Evolutionary conservation across 2,113 vertebrate genomes (phyloP).

Genomic region (Mastomys natalensis): DNA sequence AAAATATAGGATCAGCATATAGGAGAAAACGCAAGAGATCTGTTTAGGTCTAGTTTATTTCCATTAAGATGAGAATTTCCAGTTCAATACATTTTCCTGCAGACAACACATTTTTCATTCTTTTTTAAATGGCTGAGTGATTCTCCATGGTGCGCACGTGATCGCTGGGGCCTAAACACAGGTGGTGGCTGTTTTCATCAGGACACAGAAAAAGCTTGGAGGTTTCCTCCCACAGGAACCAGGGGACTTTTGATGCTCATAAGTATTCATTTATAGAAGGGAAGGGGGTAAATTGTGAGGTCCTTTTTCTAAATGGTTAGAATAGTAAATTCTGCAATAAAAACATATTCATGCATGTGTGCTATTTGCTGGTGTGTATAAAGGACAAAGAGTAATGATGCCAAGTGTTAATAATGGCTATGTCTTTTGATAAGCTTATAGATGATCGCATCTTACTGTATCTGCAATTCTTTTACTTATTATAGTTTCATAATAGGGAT

Average conservation of each 20-base stretch:
- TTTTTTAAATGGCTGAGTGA: not conserved
- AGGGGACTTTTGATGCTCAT: not conserved
- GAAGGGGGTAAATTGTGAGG: not conserved
- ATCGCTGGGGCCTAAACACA: not conserved
- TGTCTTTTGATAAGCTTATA: not conserved
- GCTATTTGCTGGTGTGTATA: not conserved
- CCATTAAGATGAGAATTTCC: not conserved
- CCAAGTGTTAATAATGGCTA: not conserved
- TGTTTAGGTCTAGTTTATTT: not conserved
- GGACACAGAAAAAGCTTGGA: not conserved
- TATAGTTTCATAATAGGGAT: constrained; percentile 25
- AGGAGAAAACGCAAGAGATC: not conserved
- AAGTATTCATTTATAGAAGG: not conserved
- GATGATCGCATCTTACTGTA: not conserved
- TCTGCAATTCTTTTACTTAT: not conserved
- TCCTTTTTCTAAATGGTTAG: constrained; percentile 11
- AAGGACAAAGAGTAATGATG: not conserved
- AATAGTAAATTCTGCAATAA: not conserved
- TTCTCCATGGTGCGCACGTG: not conserved
- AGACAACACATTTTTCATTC: not conserved
- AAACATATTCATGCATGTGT: not conserved
- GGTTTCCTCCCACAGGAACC: not conserved
- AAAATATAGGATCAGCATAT: not conserved
- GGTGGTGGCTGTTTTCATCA: not conserved
- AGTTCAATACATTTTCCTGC: not conserved